phyloP scores from a whole-genome alignment of 1,140 invertebrate species.

The Lerema accius region DNA sequence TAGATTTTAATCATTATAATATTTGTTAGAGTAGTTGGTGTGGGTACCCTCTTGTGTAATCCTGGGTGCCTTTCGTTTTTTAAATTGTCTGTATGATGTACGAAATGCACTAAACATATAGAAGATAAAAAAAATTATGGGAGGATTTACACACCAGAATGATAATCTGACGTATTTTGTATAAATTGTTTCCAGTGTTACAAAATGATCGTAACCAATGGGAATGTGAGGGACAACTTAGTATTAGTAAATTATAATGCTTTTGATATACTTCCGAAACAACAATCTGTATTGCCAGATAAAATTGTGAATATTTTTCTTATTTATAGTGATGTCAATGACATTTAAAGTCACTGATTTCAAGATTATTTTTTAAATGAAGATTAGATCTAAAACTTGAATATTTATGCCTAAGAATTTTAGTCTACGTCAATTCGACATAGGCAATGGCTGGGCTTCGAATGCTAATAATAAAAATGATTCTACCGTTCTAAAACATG shows the following conservation, averaged over 20 bases:
- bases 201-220: constrained; percentile 75
- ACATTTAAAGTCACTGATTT: constrained; percentile 77
- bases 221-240: constrained; percentile 73
- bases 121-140: constrained; percentile 78
- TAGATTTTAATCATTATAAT: constrained; percentile 76
- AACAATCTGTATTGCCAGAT: constrained; percentile 82
- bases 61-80: constrained; percentile 78
- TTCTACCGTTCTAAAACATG: constrained; percentile 61
- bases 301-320: constrained; percentile 82
- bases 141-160: constrained; percentile 55
- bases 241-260: constrained; percentile 73
- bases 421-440: constrained; percentile 61
- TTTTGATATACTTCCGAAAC: constrained; percentile 72
- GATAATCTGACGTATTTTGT: constrained; percentile 72
- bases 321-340: constrained; percentile 76
- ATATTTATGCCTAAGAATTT: constrained; percentile 70
- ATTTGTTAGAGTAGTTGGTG: constrained; percentile 82
- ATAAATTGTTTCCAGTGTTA: constrained; percentile 79
- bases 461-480: constrained; percentile 60
- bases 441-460: constrained; percentile 60
- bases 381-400: constrained; percentile 75
- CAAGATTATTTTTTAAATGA: constrained; percentile 73
- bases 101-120: constrained; percentile 84
- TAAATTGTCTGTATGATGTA: constrained; percentile 83
- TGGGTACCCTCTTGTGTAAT: constrained; percentile 80